Evolutionary conservation across 2,888 invertebrate species (phyloP), one percentile per base, ranked within the genome.

Genomic region (Unio pictorum): DNA sequence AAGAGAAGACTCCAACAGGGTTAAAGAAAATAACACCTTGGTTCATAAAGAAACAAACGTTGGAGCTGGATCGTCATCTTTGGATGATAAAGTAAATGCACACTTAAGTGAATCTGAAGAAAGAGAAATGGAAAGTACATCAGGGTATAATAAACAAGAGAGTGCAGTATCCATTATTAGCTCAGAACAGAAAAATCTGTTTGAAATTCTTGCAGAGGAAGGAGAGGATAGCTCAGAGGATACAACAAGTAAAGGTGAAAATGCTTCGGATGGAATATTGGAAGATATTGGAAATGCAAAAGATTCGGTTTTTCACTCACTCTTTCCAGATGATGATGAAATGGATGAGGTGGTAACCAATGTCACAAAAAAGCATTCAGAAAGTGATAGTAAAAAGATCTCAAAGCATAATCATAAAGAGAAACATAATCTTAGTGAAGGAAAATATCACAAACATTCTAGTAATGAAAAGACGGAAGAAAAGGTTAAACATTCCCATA

Each of bases 361-460:
- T 54, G 55, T 45, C 55, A 61, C 61, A 18, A 61, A 34, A n/a
- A 61, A 23, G 26, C 28, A 65, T 26, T 20, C 26, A 23, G 30
- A 56, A 55, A 56, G 34, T 30, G 65, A 65, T 23, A 23, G 20
- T 26, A 57, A 56, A 8, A 45, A 45, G 45, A 3, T 11, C 45
- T 11, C 45, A 45, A 45, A 45, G 45, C 45, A 45, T 45, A 3
- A 64, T 61, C 63, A 59, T 56, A 64, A 71, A 28, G 34, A 56
- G 26, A 64, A 34, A 54, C 67, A 63, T 64, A 11, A 45, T 45
- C 57, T 60, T 55, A 58, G 26, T 28, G 54, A 62, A 59, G 66
- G 55, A 23, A 34, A 57, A 60, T 34, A 59, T 61, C 55, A 59
- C n/a, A 64, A 67, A 30, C 60, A 67, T 56, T 67, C 71, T 30